Evolutionary conservation across 2,113 vertebrate genomes (phyloP).

Genomic region (Antidorcas marsupialis): DNA sequence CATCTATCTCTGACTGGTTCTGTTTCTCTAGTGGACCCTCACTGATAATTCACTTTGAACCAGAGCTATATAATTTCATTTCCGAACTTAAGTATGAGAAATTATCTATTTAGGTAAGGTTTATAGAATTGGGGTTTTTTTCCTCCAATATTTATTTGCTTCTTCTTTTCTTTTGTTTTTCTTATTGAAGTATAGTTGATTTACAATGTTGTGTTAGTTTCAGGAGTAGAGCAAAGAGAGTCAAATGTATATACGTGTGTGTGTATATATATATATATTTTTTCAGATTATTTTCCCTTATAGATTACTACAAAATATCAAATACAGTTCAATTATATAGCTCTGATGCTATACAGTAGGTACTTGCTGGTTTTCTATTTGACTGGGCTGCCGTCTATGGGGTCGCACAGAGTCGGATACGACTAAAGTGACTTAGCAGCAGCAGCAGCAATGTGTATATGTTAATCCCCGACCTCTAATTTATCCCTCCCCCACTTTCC

Average conservation of each 20-base stretch:
- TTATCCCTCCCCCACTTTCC: background rate
- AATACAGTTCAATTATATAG: background rate
- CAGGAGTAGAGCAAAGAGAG: background rate
- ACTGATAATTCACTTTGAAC: background rate
- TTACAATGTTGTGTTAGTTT: background rate
- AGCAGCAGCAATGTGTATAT: background rate
- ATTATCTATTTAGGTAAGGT: background rate
- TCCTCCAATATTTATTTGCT: background rate
- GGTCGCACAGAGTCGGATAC: too few relatives aligned
- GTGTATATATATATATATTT: rapidly evolving
- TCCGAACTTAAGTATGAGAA: background rate
- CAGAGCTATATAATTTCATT: background rate
- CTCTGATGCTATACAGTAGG: background rate
- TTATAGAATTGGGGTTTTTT: background rate
- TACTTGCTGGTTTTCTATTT: background rate
- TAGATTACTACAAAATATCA: background rate
- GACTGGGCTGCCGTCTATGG: too few relatives aligned
- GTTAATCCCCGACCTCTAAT: background rate
- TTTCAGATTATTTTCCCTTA: background rate
- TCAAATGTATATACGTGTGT: background rate
- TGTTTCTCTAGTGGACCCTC: background rate
- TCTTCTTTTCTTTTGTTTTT: background rate
- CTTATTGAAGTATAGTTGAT: background rate
- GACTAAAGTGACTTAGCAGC: too few relatives aligned
- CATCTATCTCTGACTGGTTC: background rate